phyloP scores from a whole-genome alignment of 2,888 invertebrate genomes.

The Metacarcinus magister region DNA sequence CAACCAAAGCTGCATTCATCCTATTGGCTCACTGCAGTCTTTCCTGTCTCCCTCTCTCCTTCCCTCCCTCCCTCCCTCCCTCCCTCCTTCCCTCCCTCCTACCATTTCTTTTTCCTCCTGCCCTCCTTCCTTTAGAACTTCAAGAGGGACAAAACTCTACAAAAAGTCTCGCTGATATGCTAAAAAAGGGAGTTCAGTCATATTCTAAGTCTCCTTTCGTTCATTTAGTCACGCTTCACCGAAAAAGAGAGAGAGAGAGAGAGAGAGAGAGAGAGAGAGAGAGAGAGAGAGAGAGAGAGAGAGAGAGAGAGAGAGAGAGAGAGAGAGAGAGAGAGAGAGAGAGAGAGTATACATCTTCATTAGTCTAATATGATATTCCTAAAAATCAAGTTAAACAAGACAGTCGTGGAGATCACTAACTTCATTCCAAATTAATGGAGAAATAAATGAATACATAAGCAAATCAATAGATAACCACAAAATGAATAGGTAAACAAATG shows the following conservation, averaged over 20 bases:
- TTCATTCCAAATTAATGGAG: too few species aligned
- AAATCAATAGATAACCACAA: too few species aligned
- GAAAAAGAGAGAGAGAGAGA: slow-evolving; percentile 59
- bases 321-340: background rate
- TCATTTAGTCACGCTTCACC: background rate
- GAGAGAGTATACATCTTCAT: too few species aligned
- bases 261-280: slow-evolving; percentile 66
- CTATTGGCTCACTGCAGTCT: too few species aligned
- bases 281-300: slow-evolving; percentile 61
- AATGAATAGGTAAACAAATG: too few species aligned
- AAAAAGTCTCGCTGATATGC: background rate
- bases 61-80: background rate
- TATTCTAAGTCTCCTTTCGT: background rate
- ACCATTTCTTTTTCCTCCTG: background rate
- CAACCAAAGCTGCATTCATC: background rate
- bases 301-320: slow-evolving; percentile 43
- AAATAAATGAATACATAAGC: too few species aligned
- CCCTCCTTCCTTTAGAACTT: background rate
- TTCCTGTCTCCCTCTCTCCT: background rate
- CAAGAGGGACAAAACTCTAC: background rate
- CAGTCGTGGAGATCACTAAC: background rate
- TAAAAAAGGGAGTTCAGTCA: background rate
- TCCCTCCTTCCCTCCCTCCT: background rate
- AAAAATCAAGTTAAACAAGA: background rate
- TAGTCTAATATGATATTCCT: too few species aligned